A percentile compares a stretch with the other conserved stretches of the same genome.
Conservation (phyloP, 2,888 invertebrate genomes). For the Xanthia icteritia region DNA sequence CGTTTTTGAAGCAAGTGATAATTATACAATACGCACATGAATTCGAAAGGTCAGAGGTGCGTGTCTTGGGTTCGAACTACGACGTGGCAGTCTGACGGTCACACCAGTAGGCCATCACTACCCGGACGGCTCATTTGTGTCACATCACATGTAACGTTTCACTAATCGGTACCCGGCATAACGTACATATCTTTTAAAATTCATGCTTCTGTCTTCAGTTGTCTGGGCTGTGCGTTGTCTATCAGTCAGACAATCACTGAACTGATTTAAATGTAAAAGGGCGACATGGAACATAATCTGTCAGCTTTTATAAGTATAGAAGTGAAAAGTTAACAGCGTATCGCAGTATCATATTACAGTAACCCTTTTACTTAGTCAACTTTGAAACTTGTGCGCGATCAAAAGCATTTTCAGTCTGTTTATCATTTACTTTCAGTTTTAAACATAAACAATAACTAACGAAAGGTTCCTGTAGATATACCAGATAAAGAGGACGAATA, state of each 20-base stretch:
- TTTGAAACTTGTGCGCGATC: slow-evolving; percentile 36
- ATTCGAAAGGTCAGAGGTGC: too few species aligned
- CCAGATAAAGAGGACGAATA: not conserved
- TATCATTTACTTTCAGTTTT: slow-evolving; percentile 34
- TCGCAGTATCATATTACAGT: slow-evolving; percentile 34
- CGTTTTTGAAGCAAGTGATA: too few species aligned
- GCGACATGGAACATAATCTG: not conserved
- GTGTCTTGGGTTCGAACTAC: too few species aligned
- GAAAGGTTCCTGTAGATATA: not conserved
- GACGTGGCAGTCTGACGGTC: too few species aligned
- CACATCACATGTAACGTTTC: not conserved
- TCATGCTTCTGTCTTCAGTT: not conserved
- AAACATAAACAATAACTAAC: slow-evolving; percentile 31
- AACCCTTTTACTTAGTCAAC: slow-evolving; percentile 27
- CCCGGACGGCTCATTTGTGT: not conserved
- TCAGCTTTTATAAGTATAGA: not conserved
- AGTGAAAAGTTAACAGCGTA: slow-evolving; percentile 20
- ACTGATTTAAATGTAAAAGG: not conserved
- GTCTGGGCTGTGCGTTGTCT: not conserved
- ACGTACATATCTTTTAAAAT: not conserved
- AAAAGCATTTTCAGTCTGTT: slow-evolving; percentile 43
- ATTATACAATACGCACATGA: too few species aligned
- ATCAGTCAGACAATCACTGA: not conserved
- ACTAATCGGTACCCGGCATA: not conserved
- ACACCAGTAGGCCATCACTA: too few species aligned